Evolutionary conservation across 2,113 vertebrate genomes (phyloP).

Genomic region (Pogona vitticeps): DNA sequence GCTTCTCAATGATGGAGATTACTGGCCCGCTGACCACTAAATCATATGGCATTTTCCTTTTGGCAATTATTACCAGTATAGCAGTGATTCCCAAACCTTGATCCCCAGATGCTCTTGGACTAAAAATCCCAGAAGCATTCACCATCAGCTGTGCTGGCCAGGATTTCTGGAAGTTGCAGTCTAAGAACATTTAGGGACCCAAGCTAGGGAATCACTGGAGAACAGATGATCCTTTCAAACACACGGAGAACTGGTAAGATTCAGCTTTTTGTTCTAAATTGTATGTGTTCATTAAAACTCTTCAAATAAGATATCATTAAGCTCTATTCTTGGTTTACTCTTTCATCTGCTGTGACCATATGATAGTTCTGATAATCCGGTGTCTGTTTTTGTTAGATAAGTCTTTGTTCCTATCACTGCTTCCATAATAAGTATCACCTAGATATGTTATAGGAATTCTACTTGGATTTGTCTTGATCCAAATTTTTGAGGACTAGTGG

Average conservation of each 20-base stretch:
- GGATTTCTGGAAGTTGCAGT: no score
- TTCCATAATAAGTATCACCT: neutral
- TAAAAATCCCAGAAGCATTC: no score
- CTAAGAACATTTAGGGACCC: no score
- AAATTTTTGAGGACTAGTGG: neutral
- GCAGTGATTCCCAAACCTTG: no score
- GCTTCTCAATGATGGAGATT: neutral
- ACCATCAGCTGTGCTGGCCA: no score
- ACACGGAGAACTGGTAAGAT: neutral
- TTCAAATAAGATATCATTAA: constrained; percentile 49
- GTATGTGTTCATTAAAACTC: constrained; percentile 58
- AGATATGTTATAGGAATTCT: neutral
- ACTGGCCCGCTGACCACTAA: constrained; percentile 31
- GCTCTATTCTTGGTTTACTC: constrained; percentile 62
- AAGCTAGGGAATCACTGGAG: no score
- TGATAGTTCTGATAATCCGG: constrained; percentile 50
- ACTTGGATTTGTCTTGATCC: neutral
- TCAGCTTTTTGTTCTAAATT: constrained; percentile 24
- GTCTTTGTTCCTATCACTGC: neutral
- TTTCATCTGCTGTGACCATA: constrained; percentile 64
- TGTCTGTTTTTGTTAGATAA: constrained; percentile 55
- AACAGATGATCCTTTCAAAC: constrained; percentile 19
- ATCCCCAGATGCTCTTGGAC: no score
- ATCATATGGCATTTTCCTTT: constrained; percentile 9
- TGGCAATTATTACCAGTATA: neutral